Conservation (phyloP, 2,113 vertebrate species). For the Chascanopsetta lugubris region DNA sequence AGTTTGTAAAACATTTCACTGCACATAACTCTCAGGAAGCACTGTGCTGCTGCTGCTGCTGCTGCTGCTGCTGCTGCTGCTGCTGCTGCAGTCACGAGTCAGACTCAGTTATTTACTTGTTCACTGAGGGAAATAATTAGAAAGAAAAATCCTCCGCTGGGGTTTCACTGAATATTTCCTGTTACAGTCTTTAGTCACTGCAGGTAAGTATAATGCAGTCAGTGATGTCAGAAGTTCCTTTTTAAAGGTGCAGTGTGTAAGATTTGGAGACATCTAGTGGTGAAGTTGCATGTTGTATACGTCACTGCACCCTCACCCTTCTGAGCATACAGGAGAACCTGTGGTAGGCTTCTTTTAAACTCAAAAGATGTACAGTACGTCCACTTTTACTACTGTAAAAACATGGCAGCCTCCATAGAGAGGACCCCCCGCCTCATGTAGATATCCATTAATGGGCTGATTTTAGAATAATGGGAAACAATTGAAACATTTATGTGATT, state of each 20-base stretch:
- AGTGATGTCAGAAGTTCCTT: background rate
- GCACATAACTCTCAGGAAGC: constrained; percentile 23
- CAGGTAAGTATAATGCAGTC: background rate
- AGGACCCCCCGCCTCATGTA: too few species aligned
- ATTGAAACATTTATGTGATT: too few species aligned
- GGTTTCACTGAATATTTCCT: constrained; percentile 1
- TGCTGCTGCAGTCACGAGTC: constrained; percentile 8
- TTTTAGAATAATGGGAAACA: too few species aligned
- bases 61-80: background rate
- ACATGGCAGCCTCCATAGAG: too few species aligned
- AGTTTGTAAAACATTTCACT: constrained; percentile 31
- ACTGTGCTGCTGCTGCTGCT: constrained; percentile 3
- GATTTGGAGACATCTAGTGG: too few species aligned
- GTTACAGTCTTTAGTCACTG: background rate
- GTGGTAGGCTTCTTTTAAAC: too few species aligned
- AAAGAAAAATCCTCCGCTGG: background rate
- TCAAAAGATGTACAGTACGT: too few species aligned
- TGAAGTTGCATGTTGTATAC: too few species aligned
- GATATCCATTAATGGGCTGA: too few species aligned
- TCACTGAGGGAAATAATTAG: constrained; percentile 49
- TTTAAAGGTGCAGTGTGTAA: background rate
- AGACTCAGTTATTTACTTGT: constrained; percentile 36
- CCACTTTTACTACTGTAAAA: too few species aligned
- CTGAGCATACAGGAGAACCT: too few species aligned
- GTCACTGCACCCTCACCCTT: too few species aligned